These are phyloP conservation scores for Carpatolechia fugitivella DNA, from an alignment of 2,888 invertebrate species.

Conservation along the genomic window DNA sequence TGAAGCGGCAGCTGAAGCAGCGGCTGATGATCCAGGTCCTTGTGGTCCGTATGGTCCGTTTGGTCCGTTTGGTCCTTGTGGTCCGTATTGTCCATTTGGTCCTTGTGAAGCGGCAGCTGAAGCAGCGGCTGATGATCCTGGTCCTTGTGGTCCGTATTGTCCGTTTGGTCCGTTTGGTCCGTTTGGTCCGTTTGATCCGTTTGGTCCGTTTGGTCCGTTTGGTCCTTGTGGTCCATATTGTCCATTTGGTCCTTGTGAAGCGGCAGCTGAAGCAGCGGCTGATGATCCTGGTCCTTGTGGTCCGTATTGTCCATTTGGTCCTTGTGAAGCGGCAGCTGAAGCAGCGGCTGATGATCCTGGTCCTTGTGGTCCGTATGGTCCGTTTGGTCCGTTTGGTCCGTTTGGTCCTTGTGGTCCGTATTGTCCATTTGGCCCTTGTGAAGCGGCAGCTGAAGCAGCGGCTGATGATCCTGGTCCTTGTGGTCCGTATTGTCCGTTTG, in stretches of 20 bases:
- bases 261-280: no score
- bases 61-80: slow-evolving; percentile 5
- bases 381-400: no score
- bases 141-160: background rate
- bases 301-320: slow-evolving; percentile 11
- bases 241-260: background rate
- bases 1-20: background rate
- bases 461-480: slow-evolving; percentile 8
- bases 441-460: background rate
- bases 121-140: background rate
- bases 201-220: background rate
- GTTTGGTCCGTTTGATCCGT: background rate
- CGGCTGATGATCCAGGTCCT: no score
- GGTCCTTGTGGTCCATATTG: background rate
- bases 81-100: slow-evolving; percentile 11
- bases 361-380: slow-evolving; percentile 1
- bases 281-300: slow-evolving; percentile 10
- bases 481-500: slow-evolving; percentile 1
- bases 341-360: background rate
- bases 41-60: background rate
- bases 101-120: no score
- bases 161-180: background rate
- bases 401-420: background rate
- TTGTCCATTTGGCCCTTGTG: background rate
- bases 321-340: background rate